A percentile compares a stretch with the other conserved stretches of the same genome.
Conservation (phyloP, 2,888 invertebrate genomes). For the Lucinisca nassula region DNA sequence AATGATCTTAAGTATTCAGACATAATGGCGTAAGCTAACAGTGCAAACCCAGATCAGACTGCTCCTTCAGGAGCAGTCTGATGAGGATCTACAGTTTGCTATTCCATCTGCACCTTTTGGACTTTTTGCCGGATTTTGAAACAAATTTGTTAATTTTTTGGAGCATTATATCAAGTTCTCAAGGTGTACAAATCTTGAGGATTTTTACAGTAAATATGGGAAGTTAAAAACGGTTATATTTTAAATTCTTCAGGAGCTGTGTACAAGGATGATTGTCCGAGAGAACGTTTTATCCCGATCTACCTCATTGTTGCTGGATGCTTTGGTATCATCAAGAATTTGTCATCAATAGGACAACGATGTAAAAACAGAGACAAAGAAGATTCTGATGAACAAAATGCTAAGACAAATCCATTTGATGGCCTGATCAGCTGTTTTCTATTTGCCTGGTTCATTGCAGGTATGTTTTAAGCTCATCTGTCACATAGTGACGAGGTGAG, state of each 20-base stretch:
- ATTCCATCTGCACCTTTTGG: too few species aligned
- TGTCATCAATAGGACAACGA: constrained; percentile 90
- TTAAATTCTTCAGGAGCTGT: constrained; percentile 88
- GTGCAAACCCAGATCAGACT: too few species aligned
- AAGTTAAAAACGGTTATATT: too few species aligned
- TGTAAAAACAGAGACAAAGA: constrained; percentile 89
- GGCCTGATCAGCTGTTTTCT: constrained; percentile 89
- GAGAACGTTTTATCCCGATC: constrained; percentile 91
- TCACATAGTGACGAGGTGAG: background rate
- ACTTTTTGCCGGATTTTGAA: too few species aligned
- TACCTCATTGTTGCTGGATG: constrained; percentile 92
- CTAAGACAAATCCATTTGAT: constrained; percentile 82
- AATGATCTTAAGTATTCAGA: too few species aligned
- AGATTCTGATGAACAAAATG: constrained; percentile 79
- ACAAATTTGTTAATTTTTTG: too few species aligned
- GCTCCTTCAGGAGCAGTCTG: too few species aligned
- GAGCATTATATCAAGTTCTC: too few species aligned
- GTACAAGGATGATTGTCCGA: constrained; percentile 91
- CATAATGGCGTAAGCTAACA: too few species aligned
- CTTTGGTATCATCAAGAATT: constrained; percentile 91
- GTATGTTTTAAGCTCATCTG: constrained; percentile 87
- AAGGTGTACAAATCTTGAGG: too few species aligned
- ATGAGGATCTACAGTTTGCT: too few species aligned
- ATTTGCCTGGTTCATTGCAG: constrained; percentile 92
- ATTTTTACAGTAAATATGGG: too few species aligned